A percentile compares a stretch with the other conserved stretches of the same genome.
phyloP scores from a whole-genome alignment of 2,888 invertebrate species.

The Gisinianus flammeolus region DNA sequence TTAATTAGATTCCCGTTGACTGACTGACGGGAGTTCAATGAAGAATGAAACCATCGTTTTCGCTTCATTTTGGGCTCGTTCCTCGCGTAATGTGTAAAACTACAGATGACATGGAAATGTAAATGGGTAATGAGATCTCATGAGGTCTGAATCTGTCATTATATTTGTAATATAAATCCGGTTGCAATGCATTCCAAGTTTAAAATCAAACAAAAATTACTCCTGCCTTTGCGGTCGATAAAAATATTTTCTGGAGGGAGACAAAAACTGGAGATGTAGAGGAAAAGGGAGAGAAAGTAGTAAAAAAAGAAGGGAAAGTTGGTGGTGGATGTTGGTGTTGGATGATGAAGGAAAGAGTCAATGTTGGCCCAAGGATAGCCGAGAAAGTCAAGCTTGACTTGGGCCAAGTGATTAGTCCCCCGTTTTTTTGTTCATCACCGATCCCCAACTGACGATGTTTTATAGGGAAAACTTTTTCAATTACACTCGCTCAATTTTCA shows the following conservation, averaged over 20 bases:
- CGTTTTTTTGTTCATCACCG: conserved; percentile 38
- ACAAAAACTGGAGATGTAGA: background rate
- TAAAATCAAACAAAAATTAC: too few relatives aligned
- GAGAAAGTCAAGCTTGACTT: background rate
- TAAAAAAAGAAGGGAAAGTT: background rate
- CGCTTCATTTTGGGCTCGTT: background rate
- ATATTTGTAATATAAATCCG: too few relatives aligned
- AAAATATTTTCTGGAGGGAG: background rate
- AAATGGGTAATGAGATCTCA: too few relatives aligned
- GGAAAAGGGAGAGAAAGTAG: background rate
- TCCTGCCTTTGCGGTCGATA: too few relatives aligned
- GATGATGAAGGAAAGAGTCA: too few relatives aligned
- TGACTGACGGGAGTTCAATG: background rate
- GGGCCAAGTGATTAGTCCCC: conserved; percentile 35
- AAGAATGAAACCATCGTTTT: background rate
- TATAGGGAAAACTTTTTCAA: conserved; percentile 48
- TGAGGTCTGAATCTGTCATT: too few relatives aligned
- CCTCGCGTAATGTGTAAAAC: too few relatives aligned
- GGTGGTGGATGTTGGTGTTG: background rate
- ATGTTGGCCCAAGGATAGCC: too few relatives aligned
- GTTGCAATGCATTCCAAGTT: too few relatives aligned
- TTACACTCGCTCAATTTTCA: conserved; percentile 43
- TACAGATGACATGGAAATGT: too few relatives aligned
- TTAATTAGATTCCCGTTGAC: background rate
- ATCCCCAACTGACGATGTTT: conserved; percentile 8